phyloP scores from a whole-genome alignment of 1,140 invertebrate species.

The Megalopta genalis region DNA sequence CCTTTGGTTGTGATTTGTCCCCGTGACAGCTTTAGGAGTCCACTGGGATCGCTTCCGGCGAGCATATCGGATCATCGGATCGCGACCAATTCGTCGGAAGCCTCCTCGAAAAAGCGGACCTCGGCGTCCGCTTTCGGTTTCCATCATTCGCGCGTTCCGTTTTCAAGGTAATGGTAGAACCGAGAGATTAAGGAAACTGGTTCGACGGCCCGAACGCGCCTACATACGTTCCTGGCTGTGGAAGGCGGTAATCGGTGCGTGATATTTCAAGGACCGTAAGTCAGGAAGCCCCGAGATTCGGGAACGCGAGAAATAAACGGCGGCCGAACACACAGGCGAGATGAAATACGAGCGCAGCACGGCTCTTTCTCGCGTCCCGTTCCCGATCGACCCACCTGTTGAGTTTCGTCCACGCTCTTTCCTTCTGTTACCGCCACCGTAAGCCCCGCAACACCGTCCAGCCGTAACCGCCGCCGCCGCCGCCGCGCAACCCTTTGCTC shows the following conservation, averaged over 20 bases:
- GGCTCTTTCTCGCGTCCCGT: slow-evolving; percentile 17
- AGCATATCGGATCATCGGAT: too few species aligned
- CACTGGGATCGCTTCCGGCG: too few species aligned
- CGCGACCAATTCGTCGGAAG: too few species aligned
- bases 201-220: not conserved
- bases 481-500: slow-evolving; percentile 1
- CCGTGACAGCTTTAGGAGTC: too few species aligned
- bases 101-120: too few species aligned
- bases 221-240: not conserved
- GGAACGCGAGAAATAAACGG: slow-evolving; percentile 63
- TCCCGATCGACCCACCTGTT: slow-evolving; percentile 61
- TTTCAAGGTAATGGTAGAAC: not conserved
- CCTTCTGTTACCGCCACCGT: not conserved
- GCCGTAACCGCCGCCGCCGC: not conserved
- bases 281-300: slow-evolving; percentile 59
- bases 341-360: slow-evolving; percentile 61
- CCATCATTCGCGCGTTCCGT: too few species aligned
- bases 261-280: slow-evolving; percentile 56
- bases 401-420: slow-evolving; percentile 34
- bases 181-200: slow-evolving; percentile 5
- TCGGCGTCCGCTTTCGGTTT: too few species aligned
- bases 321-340: slow-evolving; percentile 24
- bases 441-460: too few species aligned
- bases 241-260: slow-evolving; percentile 33
- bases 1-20: too few species aligned